Evolutionary conservation across 2,113 vertebrate genomes (phyloP).

Genomic region (Ophthalmolycus amberensis): DNA sequence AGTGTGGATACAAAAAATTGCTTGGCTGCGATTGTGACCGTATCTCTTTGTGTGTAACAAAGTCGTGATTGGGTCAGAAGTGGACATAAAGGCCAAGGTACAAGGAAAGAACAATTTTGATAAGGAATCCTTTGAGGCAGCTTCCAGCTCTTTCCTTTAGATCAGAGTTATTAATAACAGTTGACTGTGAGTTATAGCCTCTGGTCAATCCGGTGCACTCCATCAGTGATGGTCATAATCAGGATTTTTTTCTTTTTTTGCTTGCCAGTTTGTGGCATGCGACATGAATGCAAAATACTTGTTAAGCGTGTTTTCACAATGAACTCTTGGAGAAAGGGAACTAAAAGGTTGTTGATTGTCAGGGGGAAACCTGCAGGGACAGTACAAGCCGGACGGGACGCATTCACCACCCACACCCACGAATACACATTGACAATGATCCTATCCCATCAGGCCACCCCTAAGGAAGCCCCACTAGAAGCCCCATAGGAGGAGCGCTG

Average conservation of each 20-base stretch:
- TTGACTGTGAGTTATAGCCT: slow-evolving; percentile 22
- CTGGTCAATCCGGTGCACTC: slow-evolving; percentile 13
- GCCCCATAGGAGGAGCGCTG: not conserved
- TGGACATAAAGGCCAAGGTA: slow-evolving; percentile 41
- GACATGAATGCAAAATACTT: not conserved
- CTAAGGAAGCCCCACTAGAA: slow-evolving; percentile 1
- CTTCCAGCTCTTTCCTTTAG: not conserved
- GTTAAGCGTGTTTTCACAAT: not conserved
- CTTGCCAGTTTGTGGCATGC: not conserved
- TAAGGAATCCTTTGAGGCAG: slow-evolving; percentile 35
- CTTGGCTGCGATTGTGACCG: slow-evolving; percentile 1
- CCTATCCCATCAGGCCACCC: not conserved
- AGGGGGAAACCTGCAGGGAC: not conserved
- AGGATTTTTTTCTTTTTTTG: slow-evolving; percentile 5
- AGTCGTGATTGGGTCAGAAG: slow-evolving; percentile 27
- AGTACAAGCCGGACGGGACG: not conserved
- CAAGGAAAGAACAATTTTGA: slow-evolving; percentile 42
- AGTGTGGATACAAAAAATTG: not conserved
- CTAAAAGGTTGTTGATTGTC: not conserved
- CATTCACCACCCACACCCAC: not conserved
- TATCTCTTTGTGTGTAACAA: slow-evolving; percentile 28
- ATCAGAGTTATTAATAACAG: slow-evolving; percentile 13
- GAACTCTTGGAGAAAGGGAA: not conserved
- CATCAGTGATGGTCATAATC: slow-evolving; percentile 23
- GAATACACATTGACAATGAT: not conserved